Evolutionary conservation across 2,888 invertebrate species (phyloP).

Genomic region (Diloba caeruleocephala): DNA sequence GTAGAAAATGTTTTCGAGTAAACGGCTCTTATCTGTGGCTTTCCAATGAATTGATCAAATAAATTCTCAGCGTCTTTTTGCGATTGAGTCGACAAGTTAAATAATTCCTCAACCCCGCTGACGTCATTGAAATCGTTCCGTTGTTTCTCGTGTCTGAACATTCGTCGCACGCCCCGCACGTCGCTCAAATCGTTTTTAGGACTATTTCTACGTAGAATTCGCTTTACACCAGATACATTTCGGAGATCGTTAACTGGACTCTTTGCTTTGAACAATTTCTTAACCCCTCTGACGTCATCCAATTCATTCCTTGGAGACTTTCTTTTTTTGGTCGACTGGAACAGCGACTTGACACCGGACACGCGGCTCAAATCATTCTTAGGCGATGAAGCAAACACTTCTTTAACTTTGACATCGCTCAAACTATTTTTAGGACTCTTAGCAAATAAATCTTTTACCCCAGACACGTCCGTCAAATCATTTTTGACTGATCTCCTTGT

Average conservation of each 20-base stretch:
- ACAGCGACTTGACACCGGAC: conserved; percentile 64
- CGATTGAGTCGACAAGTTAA: conserved; percentile 60
- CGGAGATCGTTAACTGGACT: conserved; percentile 72
- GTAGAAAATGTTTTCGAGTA: conserved; percentile 72
- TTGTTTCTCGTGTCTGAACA: conserved; percentile 60
- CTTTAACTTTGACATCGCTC: conserved; percentile 71
- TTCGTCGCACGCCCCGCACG: conserved; percentile 69
- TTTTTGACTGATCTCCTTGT: conserved; percentile 69
- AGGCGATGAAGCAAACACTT: conserved; percentile 65
- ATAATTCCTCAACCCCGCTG: conserved; percentile 77
- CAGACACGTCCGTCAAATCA: conserved; percentile 76
- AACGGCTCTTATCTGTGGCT: conserved; percentile 63
- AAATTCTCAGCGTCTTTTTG: conserved; percentile 56
- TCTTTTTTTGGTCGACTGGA: conserved; percentile 50
- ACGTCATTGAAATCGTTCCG: conserved; percentile 62
- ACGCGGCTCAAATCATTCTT: conserved; percentile 63
- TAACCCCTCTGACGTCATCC: conserved; percentile 76
- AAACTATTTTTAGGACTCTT: conserved; percentile 70
- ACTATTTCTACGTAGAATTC: conserved; percentile 56
- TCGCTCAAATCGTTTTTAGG: conserved; percentile 74
- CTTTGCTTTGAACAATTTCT: conserved; percentile 65
- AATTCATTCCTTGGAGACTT: conserved; percentile 74
- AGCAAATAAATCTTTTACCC: conserved; percentile 75
- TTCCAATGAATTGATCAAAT: conserved; percentile 72
- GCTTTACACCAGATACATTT: conserved; percentile 76